Conservation (phyloP, 2,797 vertebrate species). For the Etheostoma nigrum region DNA sequence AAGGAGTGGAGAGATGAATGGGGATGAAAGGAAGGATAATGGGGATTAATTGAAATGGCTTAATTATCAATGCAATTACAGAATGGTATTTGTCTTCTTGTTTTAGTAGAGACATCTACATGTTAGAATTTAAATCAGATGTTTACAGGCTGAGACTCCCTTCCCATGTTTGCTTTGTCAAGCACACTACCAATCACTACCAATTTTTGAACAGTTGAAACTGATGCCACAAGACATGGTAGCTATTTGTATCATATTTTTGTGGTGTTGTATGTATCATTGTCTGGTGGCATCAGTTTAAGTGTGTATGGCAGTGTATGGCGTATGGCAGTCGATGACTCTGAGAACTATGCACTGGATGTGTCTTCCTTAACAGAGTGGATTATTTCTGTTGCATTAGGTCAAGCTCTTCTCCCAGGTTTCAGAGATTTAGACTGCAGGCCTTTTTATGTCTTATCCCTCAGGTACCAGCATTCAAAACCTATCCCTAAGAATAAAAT, state of each 20-base stretch:
- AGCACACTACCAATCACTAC: constrained; percentile 37
- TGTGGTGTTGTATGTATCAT: constrained; percentile 37
- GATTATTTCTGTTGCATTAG: constrained; percentile 24
- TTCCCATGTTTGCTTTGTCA: constrained; percentile 31
- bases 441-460: constrained; percentile 33
- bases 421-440: constrained; percentile 40
- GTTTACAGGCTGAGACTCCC: constrained; percentile 15
- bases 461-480: constrained; percentile 36
- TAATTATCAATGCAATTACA: constrained; percentile 22
- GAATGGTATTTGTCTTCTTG: constrained; percentile 22
- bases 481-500: constrained; percentile 53
- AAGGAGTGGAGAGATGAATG: neutral
- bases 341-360: neutral
- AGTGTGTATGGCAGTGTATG: constrained; percentile 27
- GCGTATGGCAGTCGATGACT: constrained; percentile 35
- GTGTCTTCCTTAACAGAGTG: neutral
- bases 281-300: constrained; percentile 46
- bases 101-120: constrained; percentile 36
- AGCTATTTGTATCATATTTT: constrained; percentile 53
- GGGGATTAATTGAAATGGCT: constrained; percentile 31
- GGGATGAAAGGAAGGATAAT: neutral
- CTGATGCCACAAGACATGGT: constrained; percentile 44
- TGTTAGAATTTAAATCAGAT: constrained; percentile 28
- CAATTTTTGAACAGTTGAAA: constrained; percentile 48
- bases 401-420: constrained; percentile 38